Base-by-base conservation (phyloP, 2,797 vertebrate genomes). In the Enteromius unitaeniatus region DNA sequence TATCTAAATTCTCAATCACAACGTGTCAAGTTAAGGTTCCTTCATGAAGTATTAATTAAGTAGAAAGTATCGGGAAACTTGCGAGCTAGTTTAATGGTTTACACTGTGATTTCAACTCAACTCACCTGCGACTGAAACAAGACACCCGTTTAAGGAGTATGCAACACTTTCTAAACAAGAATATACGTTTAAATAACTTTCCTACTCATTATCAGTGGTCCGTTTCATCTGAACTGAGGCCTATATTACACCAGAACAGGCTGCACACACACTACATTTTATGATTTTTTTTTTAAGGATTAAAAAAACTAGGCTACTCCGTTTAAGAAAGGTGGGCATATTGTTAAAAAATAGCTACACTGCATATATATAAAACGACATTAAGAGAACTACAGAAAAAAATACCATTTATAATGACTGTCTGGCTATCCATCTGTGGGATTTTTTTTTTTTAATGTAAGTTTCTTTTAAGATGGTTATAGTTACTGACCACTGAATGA, bases 101-200 rank as follows among this genome's bases (percentile, higher is more conserved):
- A 93, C 89, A 89, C 65, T 88, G 62, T 91, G 92, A 91, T 92
- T 93, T 93, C 91, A 92, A 90, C 86, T 89, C 87, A 88, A 94
- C 93, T 89, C 89, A 91, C 93, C 92, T 87, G 88, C 87, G 91
- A 92, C 88, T 93, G 93, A 94, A 94, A 95, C 91, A 86, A 91
- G 93, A 95, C 93, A 95, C 93, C 91, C 77, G 55, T 72, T 72
- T 21, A 79, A 49, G 49, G 34, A 65, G 58, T 40, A 11, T 65
- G 31, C 45, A 55, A 28, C 31, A 37, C 49, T 58, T 69, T 70
- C 67, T 55, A 55, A 55, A 76, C 53, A 28, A 21, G 21, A 37
- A 51, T 28, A 65, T 28, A 65, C 2, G 5, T 34, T 60, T 17
- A 60, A 17, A 60, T 31, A 60, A 45, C 26, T 72, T 2, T 9